phyloP scores from a whole-genome alignment of 2,888 invertebrate genomes.

The Sesia bembeciformis region DNA sequence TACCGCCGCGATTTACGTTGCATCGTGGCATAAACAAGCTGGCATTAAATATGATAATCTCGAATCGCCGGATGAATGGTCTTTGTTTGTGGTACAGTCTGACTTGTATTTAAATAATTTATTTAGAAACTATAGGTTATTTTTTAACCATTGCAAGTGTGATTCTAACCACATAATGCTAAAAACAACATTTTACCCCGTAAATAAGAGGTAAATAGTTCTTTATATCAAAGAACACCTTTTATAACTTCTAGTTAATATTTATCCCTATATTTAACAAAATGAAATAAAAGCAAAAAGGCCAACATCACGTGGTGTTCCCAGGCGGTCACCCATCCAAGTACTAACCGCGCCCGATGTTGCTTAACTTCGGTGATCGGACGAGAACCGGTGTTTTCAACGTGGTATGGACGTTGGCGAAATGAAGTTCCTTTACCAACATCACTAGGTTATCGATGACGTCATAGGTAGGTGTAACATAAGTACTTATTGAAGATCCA shows the following conservation, averaged over 20 bases:
- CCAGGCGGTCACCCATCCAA: slow-evolving; percentile 25
- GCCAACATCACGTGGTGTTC: slow-evolving; percentile 16
- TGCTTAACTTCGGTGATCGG: slow-evolving; percentile 28
- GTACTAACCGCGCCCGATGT: slow-evolving; percentile 39
- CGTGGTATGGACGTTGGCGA: slow-evolving; percentile 34
- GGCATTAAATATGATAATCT: slow-evolving; percentile 52
- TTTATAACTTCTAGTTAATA: too few relatives aligned
- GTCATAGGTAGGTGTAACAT: background rate
- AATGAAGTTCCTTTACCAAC: background rate
- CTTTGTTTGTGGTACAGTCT: slow-evolving; percentile 27
- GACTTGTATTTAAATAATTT: too few relatives aligned
- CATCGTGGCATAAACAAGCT: slow-evolving; percentile 33
- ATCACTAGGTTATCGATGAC: background rate
- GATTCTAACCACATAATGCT: too few relatives aligned
- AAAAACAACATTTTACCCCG: too few relatives aligned
- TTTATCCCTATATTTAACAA: too few relatives aligned
- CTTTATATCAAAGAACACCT: too few relatives aligned
- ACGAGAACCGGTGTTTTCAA: slow-evolving; percentile 32
- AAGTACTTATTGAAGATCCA: too few relatives aligned
- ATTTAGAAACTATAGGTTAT: too few relatives aligned
- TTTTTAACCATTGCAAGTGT: too few relatives aligned
- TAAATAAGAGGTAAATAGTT: too few relatives aligned
- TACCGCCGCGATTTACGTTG: slow-evolving; percentile 43
- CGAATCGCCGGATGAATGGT: slow-evolving; percentile 37
- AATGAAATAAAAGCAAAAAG: background rate